Conservation (phyloP, 2,113 vertebrate species). For the Recurvirostra avosetta region DNA sequence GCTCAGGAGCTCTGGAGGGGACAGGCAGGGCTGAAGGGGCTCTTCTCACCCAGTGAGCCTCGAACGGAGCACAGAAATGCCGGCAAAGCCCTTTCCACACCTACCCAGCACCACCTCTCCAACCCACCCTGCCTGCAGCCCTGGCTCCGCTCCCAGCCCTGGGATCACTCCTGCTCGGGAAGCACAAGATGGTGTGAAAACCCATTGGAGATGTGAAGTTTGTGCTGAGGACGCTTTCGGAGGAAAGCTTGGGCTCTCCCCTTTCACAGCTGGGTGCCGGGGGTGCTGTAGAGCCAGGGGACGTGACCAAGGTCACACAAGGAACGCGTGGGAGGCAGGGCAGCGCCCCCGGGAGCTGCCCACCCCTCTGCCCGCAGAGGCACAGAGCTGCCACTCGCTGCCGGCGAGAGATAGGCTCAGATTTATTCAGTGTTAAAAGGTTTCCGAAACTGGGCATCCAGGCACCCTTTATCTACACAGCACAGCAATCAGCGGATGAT, state of each 20-base stretch:
- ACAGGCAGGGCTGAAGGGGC: neutral
- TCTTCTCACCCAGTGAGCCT: neutral
- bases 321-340: neutral
- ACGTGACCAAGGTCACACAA: neutral
- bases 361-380: neutral
- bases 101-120: neutral
- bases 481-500: neutral
- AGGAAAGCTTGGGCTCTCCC: neutral
- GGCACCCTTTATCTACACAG: slow-evolving; percentile 28
- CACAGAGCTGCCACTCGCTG: neutral
- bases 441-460: neutral
- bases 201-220: neutral
- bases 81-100: neutral
- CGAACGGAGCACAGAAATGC: neutral
- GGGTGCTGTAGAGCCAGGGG: neutral
- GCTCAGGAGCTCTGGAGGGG: neutral
- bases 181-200: neutral
- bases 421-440: neutral
- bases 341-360: neutral
- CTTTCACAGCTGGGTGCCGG: neutral
- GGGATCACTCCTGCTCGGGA: neutral
- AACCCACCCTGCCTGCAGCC: neutral
- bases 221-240: neutral
- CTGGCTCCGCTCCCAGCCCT: neutral
- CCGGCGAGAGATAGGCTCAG: neutral